phyloP scores from a whole-genome alignment of 2,888 invertebrate genomes.

The Mythimna pallens region DNA sequence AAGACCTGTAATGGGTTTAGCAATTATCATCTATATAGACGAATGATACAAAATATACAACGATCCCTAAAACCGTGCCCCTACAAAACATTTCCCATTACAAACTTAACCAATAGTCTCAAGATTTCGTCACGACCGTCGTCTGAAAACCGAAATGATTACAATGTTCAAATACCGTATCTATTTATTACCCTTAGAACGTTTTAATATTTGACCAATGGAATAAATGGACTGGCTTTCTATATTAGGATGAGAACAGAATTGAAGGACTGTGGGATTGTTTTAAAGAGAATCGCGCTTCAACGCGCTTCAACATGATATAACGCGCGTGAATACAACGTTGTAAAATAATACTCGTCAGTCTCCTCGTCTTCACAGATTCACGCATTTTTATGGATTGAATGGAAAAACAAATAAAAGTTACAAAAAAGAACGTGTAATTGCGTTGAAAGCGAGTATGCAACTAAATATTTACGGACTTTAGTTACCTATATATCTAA shows the following conservation, averaged over 20 bases:
- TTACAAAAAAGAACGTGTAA: too few relatives aligned
- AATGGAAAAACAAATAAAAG: too few relatives aligned
- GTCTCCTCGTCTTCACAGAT: too few relatives aligned
- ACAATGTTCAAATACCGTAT: slow-evolving; percentile 46
- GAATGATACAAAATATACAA: slow-evolving; percentile 6
- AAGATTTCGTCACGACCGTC: slow-evolving; percentile 34
- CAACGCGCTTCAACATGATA: too few relatives aligned
- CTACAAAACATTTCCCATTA: slow-evolving; percentile 12
- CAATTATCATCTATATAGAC: too few relatives aligned
- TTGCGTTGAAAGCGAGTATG: too few relatives aligned
- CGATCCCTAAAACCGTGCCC: background rate
- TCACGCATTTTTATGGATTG: too few relatives aligned
- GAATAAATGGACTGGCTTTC: slow-evolving; percentile 44
- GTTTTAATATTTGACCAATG: slow-evolving; percentile 41
- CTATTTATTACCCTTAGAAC: slow-evolving; percentile 47
- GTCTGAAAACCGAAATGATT: slow-evolving; percentile 46
- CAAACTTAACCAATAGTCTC: slow-evolving; percentile 34
- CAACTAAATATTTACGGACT: too few relatives aligned
- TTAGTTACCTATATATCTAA: too few relatives aligned
- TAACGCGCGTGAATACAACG: too few relatives aligned
- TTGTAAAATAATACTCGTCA: too few relatives aligned
- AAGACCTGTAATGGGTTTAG: too few relatives aligned
- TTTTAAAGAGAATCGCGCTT: background rate
- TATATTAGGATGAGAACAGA: background rate
- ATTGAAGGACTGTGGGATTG: background rate